A percentile compares a stretch with the other conserved stretches of the same genome.
phyloP scores from a whole-genome alignment of 2,113 vertebrate species.

The Motacilla alba region DNA sequence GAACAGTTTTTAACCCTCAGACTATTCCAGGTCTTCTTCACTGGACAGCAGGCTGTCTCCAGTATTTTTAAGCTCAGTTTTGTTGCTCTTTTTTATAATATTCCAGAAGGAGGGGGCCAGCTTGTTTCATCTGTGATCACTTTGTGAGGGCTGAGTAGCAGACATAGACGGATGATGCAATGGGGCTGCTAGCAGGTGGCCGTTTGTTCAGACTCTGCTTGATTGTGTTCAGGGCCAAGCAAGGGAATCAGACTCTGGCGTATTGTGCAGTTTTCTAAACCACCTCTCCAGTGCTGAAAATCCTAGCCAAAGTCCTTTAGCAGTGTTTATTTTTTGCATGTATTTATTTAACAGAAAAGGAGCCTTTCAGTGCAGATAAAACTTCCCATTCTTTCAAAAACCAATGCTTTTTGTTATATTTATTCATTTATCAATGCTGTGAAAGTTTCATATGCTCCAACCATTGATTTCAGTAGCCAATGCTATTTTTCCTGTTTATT shows the following conservation, averaged over 20 bases:
- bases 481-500: constrained; percentile 86
- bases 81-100: background rate
- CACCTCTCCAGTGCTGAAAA: background rate
- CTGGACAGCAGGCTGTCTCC: background rate
- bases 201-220: background rate
- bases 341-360: constrained; percentile 59
- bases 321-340: background rate
- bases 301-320: background rate
- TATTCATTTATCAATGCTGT: constrained; percentile 74
- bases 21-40: background rate
- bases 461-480: constrained; percentile 77
- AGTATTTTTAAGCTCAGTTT: constrained; percentile 1
- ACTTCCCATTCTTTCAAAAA: constrained; percentile 64
- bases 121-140: background rate
- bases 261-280: background rate
- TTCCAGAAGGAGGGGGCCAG: background rate
- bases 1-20: background rate
- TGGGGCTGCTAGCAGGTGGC: background rate
- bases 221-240: background rate
- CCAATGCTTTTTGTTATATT: constrained; percentile 70
- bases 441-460: constrained; percentile 69
- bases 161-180: background rate
- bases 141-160: background rate
- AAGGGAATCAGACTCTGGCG: background rate
- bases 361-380: constrained; percentile 64